Conservation (phyloP, 1,140 invertebrate genomes). For the Lordiphosa clarofinis region DNA sequence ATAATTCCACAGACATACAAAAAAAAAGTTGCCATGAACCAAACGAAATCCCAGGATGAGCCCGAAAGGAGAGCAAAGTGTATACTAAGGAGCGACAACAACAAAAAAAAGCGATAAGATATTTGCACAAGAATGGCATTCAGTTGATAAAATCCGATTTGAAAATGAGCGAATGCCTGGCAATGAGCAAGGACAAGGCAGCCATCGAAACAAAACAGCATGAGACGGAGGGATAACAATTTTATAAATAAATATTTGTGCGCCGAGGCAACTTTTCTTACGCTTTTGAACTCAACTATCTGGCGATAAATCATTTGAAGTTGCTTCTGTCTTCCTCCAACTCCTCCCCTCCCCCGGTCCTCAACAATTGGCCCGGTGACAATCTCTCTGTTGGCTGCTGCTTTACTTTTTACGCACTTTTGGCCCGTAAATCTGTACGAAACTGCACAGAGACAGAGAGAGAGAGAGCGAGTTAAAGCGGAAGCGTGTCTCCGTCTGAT, state of each 20-base stretch:
- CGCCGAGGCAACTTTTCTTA: constrained; percentile 45
- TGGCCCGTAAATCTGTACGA: constrained; percentile 59
- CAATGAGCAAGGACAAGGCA: constrained; percentile 54
- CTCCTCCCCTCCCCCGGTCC: constrained; percentile 4
- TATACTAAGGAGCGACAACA: not conserved
- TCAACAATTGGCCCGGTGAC: constrained; percentile 71
- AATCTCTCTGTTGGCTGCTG: constrained; percentile 45
- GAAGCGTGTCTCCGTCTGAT: constrained; percentile 68
- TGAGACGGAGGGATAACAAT: constrained; percentile 62
- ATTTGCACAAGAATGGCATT: constrained; percentile 77
- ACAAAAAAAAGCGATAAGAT: constrained; percentile 64
- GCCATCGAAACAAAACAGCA: constrained; percentile 13
- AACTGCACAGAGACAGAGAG: constrained; percentile 21
- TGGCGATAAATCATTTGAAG: constrained; percentile 77
- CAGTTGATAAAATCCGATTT: constrained; percentile 78
- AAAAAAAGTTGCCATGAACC: constrained; percentile 36
- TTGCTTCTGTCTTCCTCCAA: constrained; percentile 28
- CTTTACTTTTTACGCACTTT: constrained; percentile 61
- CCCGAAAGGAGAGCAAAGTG: constrained; percentile 9
- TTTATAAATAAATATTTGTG: constrained; percentile 78
- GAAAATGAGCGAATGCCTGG: constrained; percentile 77
- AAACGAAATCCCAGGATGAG: constrained; percentile 22
- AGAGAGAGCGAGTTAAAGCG: constrained; percentile 31
- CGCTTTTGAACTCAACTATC: constrained; percentile 77
- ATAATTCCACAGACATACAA: constrained; percentile 76